Conservation (phyloP, 2,113 vertebrate genomes). For the Hypocryptadius cinnamomeus region DNA sequence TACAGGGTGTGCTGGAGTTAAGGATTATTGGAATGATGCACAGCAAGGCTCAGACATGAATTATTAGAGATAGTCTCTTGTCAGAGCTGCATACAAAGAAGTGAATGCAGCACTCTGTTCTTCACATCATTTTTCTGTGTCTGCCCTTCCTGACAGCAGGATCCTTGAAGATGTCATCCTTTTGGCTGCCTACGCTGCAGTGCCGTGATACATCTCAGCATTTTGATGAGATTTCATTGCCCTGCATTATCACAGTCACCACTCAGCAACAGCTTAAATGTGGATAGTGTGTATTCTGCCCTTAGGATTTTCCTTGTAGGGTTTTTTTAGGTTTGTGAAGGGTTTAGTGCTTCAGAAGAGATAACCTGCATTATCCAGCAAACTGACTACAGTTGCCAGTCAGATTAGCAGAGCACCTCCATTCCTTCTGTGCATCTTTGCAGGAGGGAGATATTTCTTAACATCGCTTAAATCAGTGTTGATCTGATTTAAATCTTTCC, state of each 20-base stretch:
- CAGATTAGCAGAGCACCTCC: not conserved
- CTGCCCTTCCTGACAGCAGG: not conserved
- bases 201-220: not conserved
- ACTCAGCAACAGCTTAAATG: not conserved
- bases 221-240: not conserved
- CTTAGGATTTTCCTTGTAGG: not conserved
- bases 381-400: not conserved
- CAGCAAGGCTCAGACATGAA: not conserved
- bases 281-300: not conserved
- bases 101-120: not conserved
- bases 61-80: not conserved
- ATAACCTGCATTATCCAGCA: not conserved
- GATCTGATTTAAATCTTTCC: not conserved
- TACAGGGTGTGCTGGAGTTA: not conserved
- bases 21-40: accelerated
- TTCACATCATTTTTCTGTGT: not conserved
- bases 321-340: not conserved
- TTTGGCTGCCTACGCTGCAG: constrained; percentile 8
- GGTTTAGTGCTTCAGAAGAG: not conserved
- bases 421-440: not conserved
- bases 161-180: not conserved
- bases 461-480: not conserved
- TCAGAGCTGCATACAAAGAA: not conserved
- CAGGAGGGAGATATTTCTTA: not conserved
- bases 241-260: not conserved